Conservation (phyloP, 2,888 invertebrate genomes). For the Aporophyla nigra region DNA sequence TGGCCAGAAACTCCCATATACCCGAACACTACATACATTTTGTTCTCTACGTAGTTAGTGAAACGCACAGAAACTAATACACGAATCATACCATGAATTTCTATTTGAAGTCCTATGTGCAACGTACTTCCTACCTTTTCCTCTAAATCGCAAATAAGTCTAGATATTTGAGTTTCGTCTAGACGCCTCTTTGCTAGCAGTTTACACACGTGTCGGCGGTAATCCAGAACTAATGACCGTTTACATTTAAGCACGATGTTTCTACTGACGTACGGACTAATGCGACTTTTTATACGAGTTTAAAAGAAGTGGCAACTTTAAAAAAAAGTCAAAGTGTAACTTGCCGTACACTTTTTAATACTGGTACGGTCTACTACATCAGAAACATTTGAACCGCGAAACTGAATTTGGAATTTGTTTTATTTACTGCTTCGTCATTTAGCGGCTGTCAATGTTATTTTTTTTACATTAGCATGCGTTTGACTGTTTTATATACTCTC, state of each 20-base stretch:
- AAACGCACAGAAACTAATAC: not conserved
- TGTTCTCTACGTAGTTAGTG: too few species aligned
- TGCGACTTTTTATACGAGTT: slow-evolving; percentile 46
- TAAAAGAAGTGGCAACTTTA: slow-evolving; percentile 23
- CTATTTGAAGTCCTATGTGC: not conserved
- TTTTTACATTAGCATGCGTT: not conserved
- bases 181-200: slow-evolving; percentile 28
- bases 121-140: not conserved
- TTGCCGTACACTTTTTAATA: not conserved
- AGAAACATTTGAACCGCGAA: not conserved
- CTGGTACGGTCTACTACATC: not conserved
- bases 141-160: slow-evolving; percentile 12
- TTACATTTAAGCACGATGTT: slow-evolving; percentile 37
- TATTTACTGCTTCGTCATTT: not conserved
- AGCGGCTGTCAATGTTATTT: not conserved
- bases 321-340: slow-evolving; percentile 4
- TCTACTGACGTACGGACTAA: slow-evolving; percentile 43
- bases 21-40: not conserved
- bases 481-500: not conserved
- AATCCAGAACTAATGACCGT: slow-evolving; percentile 51
- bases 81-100: not conserved
- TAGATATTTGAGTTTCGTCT: slow-evolving; percentile 32
- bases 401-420: not conserved
- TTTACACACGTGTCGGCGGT: slow-evolving; percentile 31
- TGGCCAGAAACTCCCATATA: too few species aligned